phyloP scores from a whole-genome alignment of 2,113 vertebrate genomes.

The Sorex fumeus region DNA sequence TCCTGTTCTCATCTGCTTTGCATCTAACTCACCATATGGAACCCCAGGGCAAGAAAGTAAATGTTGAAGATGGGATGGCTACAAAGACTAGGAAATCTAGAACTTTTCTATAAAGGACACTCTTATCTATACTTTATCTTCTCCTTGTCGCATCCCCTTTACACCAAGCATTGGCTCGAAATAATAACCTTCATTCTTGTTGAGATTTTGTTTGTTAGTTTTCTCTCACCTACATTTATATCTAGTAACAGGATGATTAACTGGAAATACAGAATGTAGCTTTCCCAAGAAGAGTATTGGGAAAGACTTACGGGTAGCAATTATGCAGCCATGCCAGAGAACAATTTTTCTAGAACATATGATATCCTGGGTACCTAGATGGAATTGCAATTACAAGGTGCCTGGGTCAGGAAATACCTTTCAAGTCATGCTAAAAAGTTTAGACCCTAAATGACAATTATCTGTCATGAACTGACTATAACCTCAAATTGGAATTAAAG shows the following conservation, averaged over 20 bases:
- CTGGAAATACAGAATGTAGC: background rate
- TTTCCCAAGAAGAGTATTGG: background rate
- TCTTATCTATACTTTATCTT: background rate
- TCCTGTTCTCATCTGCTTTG: background rate
- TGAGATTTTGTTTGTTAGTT: background rate
- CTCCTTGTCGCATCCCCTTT: no score
- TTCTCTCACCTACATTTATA: background rate
- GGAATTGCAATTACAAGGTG: background rate
- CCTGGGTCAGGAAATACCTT: background rate
- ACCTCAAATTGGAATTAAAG: conserved; percentile 40
- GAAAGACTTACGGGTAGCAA: background rate
- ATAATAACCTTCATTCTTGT: background rate
- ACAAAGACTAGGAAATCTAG: background rate
- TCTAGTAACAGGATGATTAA: background rate
- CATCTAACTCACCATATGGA: background rate
- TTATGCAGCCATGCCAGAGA: background rate
- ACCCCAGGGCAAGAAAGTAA: background rate
- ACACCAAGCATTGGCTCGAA: background rate
- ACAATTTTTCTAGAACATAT: background rate
- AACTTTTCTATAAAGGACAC: background rate
- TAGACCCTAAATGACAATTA: background rate
- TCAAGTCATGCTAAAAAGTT: background rate
- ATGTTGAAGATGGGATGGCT: background rate
- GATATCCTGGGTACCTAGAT: background rate
- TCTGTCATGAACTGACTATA: background rate